Conservation (phyloP, 2,113 vertebrate genomes). For the Scatophagus argus region DNA sequence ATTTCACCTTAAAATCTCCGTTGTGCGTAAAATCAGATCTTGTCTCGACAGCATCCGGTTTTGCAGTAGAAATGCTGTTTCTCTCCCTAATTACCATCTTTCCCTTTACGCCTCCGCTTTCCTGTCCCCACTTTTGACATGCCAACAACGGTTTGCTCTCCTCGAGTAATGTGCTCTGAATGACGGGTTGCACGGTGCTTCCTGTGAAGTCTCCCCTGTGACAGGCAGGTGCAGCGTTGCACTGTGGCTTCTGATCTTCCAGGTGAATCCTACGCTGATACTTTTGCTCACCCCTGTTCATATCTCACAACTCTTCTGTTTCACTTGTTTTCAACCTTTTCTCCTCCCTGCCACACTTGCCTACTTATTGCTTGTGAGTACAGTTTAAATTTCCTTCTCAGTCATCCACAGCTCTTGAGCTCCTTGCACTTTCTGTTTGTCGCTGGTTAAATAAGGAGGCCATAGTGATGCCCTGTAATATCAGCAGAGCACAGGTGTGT, state of each 20-base stretch:
- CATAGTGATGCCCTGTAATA: slow-evolving; percentile 30
- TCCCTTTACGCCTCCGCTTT: slow-evolving; percentile 20
- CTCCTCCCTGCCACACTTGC: background rate
- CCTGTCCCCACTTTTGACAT: slow-evolving; percentile 34
- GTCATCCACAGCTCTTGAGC: background rate
- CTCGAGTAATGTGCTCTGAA: slow-evolving; percentile 32
- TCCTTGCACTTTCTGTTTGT: background rate
- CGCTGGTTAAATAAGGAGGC: slow-evolving; percentile 12
- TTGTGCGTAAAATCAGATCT: slow-evolving; percentile 33
- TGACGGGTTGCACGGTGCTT: background rate
- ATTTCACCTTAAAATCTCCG: slow-evolving; percentile 28
- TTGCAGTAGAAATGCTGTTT: slow-evolving; percentile 32
- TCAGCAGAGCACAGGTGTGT: slow-evolving; percentile 10
- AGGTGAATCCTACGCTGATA: slow-evolving; percentile 50
- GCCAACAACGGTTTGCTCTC: slow-evolving; percentile 27
- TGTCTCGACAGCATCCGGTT: slow-evolving; percentile 21
- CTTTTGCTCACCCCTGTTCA: slow-evolving; percentile 54
- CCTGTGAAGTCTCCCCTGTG: slow-evolving; percentile 56
- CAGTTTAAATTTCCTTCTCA: background rate
- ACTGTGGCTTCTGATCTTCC: slow-evolving; percentile 45
- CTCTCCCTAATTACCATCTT: slow-evolving; percentile 55
- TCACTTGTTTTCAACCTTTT: background rate
- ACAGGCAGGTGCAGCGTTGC: slow-evolving; percentile 38
- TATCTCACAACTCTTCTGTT: slow-evolving; percentile 20
- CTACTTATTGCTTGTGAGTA: background rate